phyloP scores from a whole-genome alignment of 2,888 invertebrate species.

The Pandemis corylana region DNA sequence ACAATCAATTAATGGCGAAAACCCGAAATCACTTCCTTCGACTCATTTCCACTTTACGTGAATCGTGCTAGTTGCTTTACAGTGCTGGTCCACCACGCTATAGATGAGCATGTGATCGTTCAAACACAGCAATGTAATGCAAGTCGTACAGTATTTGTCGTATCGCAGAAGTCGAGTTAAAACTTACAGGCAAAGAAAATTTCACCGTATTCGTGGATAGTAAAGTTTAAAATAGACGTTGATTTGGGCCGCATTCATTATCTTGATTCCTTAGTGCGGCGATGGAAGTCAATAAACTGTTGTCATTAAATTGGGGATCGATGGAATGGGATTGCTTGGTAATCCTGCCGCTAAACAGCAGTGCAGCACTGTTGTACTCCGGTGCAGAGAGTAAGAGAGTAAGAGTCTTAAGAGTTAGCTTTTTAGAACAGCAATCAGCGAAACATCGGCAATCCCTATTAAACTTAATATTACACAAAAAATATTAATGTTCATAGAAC shows the following conservation, averaged over 20 bases:
- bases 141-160: not conserved
- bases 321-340: conserved; percentile 15
- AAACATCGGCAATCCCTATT: too few relatives aligned
- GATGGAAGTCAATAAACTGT: conserved; percentile 45
- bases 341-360: too few relatives aligned
- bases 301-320: conserved; percentile 42
- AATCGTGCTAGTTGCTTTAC: conserved; percentile 1
- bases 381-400: too few relatives aligned
- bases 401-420: too few relatives aligned
- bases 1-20: conserved; percentile 64
- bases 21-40: conserved; percentile 56
- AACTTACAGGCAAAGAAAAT: not conserved
- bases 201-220: not conserved
- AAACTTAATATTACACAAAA: too few relatives aligned
- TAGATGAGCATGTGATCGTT: not conserved
- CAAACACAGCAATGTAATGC: not conserved
- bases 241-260: not conserved
- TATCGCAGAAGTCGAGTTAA: not conserved
- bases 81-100: not conserved
- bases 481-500: too few relatives aligned
- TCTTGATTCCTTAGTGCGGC: conserved; percentile 43
- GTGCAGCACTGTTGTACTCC: too few relatives aligned
- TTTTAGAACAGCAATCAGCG: too few relatives aligned
- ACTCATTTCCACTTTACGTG: not conserved
- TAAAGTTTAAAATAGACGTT: conserved; percentile 9